Evolutionary conservation across 92 coral and sea anemone genomes (phyloP), one percentile per base, ranked within the genome.

Genomic region (Paramuricea clavata): DNA sequence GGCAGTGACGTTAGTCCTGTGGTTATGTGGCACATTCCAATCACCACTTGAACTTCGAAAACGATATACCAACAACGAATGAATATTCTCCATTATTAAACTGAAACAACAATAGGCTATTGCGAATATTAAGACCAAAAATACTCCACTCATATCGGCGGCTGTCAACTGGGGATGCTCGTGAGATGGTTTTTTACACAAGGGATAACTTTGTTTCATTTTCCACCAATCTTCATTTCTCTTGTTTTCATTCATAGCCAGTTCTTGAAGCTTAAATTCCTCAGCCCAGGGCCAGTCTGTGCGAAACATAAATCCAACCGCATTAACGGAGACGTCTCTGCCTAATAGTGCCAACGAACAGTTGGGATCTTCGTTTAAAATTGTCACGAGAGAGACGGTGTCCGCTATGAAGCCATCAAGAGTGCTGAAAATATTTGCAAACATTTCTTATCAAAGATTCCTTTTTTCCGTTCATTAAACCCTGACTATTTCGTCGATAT

Each of bases 401-500:
- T 94, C 95, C 2, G 93, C 98, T 16, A 94, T 90, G 5, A 94
- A 27, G n/a, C 98, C 98, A 54, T 93, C 94, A 23, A 94, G 83
- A 41, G 81, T 70, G 44, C 98, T 94, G 75, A 54, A 54, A 54
- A 54, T 21, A 54, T 10, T 62, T 75, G 16, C 13, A 60, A 71
- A 27, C 33, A 57, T 56, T n/a, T 17, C 25, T 17, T 49, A 42
- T 5, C 10, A 19, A n/a, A n/a, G n/a, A n/a, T n/a, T n/a, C n/a
- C n/a, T n/a, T n/a, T n/a, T n/a, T n/a, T n/a, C n/a, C n/a, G n/a
- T n/a, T n/a, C n/a, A n/a, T n/a, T n/a, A n/a, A n/a, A n/a, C n/a
- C n/a, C n/a, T n/a, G n/a, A n/a, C n/a, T n/a, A n/a, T n/a, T n/a
- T n/a, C n/a, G n/a, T n/a, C n/a, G n/a, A n/a, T n/a, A n/a, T n/a